Conservation (phyloP, 2,797 vertebrate genomes). For the Varecia variegata region DNA sequence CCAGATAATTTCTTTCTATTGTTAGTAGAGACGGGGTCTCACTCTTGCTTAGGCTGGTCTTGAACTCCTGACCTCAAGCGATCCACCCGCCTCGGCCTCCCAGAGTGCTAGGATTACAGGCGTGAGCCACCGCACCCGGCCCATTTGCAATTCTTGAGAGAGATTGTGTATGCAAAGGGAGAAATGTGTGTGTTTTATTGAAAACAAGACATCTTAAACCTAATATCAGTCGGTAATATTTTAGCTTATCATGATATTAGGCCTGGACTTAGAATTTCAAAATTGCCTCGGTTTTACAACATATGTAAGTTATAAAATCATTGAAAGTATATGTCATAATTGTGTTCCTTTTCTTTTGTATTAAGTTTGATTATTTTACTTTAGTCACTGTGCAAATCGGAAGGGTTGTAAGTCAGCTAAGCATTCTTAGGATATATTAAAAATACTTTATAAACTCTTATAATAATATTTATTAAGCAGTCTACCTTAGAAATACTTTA, state of each 20-base stretch:
- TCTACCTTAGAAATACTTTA: not conserved
- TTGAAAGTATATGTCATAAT: not conserved
- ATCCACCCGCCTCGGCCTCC: too few species aligned
- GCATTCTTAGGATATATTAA: not conserved
- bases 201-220: not conserved
- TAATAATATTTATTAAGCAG: not conserved
- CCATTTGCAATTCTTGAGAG: not conserved
- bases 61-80: too few species aligned
- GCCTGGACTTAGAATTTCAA: slow-evolving; percentile 12
- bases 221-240: not conserved
- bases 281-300: slow-evolving; percentile 5
- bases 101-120: too few species aligned
- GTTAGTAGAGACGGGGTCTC: too few species aligned
- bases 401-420: not conserved
- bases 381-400: not conserved
- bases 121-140: too few species aligned
- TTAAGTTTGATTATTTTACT: slow-evolving; percentile 11
- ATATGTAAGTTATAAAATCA: not conserved
- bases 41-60: too few species aligned
- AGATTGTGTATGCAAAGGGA: not conserved
- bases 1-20: too few species aligned
- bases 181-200: not conserved
- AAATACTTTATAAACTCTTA: not conserved
- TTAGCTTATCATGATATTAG: too few species aligned
- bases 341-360: not conserved